phyloP scores from a whole-genome alignment of 2,113 vertebrate species.

The Pomatorhinus ruficollis region DNA sequence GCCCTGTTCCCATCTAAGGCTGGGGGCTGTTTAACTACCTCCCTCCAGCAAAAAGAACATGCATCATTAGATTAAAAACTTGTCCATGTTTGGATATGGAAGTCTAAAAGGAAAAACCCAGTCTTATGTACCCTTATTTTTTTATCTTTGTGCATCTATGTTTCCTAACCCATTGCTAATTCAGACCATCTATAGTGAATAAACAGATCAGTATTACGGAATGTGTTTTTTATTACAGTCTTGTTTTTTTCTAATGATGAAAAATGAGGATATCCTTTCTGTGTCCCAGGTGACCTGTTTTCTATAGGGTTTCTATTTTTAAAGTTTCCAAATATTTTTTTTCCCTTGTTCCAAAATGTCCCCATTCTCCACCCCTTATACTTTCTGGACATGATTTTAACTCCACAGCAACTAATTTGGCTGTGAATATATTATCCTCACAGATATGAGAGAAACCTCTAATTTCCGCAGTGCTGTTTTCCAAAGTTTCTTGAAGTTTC shows the following conservation, averaged over 20 bases:
- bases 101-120: neutral
- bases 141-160: neutral
- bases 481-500: slow-evolving; percentile 38
- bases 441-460: neutral
- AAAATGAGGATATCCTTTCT: slow-evolving; percentile 46
- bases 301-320: slow-evolving; percentile 7
- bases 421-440: neutral
- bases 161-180: slow-evolving; percentile 13
- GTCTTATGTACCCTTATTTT: neutral
- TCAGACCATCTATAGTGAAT: neutral
- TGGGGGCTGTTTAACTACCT: neutral
- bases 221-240: slow-evolving; percentile 46
- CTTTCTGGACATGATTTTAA: slow-evolving; percentile 31
- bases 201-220: slow-evolving; percentile 14
- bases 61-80: neutral
- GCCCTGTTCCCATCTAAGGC: neutral
- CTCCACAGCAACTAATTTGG: neutral
- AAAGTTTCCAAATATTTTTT: neutral
- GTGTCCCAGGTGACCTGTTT: neutral
- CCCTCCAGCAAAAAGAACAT: neutral
- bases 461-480: neutral
- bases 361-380: neutral
- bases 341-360: slow-evolving; percentile 11
- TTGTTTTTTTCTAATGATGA: slow-evolving; percentile 41
- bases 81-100: neutral